Conservation (phyloP, 2,113 vertebrate genomes). For the Phyllopteryx taeniolatus region DNA sequence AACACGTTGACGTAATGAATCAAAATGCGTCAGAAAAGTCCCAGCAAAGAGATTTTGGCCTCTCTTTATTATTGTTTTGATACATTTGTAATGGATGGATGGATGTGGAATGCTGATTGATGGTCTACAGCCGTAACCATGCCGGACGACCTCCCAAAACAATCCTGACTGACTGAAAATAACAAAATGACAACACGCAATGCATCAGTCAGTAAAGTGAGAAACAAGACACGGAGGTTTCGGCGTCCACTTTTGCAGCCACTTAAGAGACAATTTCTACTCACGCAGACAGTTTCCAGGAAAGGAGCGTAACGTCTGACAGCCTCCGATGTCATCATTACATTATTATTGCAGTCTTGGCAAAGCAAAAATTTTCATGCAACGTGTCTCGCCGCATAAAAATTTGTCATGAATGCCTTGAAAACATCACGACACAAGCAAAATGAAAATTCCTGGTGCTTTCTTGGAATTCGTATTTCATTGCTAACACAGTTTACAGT, state of each 20-base stretch:
- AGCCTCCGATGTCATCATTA: constrained; percentile 7
- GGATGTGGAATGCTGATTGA: not conserved
- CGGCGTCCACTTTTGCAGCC: not conserved
- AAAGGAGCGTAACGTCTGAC: not conserved
- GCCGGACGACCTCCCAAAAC: constrained; percentile 52
- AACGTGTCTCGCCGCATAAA: not conserved
- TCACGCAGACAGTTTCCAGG: not conserved
- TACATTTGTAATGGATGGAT: not conserved
- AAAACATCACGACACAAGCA: not conserved
- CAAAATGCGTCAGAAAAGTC: constrained; percentile 12
- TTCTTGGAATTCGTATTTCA: not conserved
- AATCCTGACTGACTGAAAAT: not conserved
- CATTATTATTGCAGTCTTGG: not conserved
- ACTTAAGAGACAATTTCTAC: constrained; percentile 6
- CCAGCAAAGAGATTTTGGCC: not conserved
- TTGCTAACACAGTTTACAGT: not conserved
- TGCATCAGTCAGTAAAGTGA: not conserved
- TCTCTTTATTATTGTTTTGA: not conserved
- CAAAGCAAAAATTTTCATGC: not conserved
- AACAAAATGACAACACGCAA: not conserved
- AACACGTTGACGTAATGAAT: not conserved
- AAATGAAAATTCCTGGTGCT: not conserved
- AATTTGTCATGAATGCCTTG: not conserved
- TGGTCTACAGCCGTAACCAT: constrained; percentile 50
- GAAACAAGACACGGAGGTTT: not conserved